Conservation (phyloP, 2,888 invertebrate genomes). For the Drosophila stalkeri region DNA sequence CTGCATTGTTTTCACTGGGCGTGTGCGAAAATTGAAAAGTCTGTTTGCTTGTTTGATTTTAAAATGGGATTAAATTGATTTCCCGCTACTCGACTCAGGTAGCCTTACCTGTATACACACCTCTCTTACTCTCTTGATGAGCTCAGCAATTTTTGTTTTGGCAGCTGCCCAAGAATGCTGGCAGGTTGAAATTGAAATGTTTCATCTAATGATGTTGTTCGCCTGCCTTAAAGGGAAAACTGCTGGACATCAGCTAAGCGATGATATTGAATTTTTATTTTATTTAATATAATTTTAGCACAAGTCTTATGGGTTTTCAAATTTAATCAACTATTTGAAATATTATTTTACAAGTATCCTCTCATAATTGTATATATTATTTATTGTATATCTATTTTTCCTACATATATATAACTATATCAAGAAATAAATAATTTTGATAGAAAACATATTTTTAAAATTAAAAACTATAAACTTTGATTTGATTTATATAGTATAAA, state of each 20-base stretch:
- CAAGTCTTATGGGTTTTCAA: too few species aligned
- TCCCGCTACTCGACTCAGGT: constrained; percentile 69
- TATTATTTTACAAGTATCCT: too few species aligned
- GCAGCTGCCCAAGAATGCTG: constrained; percentile 53
- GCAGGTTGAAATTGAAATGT: constrained; percentile 64
- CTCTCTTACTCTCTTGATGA: constrained; percentile 45
- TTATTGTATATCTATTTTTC: too few species aligned
- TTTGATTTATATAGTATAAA: too few species aligned
- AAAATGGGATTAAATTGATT: constrained; percentile 79
- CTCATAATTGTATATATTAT: too few species aligned
- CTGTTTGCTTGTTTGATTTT: constrained; percentile 56
- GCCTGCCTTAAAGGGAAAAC: constrained; percentile 15
- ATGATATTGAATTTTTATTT: neutral
- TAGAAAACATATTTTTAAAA: too few species aligned
- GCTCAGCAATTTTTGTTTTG: constrained; percentile 66
- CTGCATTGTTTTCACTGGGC: constrained; percentile 53
- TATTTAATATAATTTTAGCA: too few species aligned
- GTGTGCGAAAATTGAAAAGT: constrained; percentile 61
- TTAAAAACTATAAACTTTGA: too few species aligned
- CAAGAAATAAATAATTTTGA: too few species aligned
- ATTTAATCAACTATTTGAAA: too few species aligned
- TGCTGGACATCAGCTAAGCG: constrained; percentile 9
- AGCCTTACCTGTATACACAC: constrained; percentile 7
- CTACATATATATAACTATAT: too few species aligned
- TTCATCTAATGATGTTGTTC: constrained; percentile 39